A percentile compares a stretch with the other conserved stretches of the same genome.
phyloP scores from a whole-genome alignment of 2,797 vertebrate genomes.

The Pangasius sanitwongsei region DNA sequence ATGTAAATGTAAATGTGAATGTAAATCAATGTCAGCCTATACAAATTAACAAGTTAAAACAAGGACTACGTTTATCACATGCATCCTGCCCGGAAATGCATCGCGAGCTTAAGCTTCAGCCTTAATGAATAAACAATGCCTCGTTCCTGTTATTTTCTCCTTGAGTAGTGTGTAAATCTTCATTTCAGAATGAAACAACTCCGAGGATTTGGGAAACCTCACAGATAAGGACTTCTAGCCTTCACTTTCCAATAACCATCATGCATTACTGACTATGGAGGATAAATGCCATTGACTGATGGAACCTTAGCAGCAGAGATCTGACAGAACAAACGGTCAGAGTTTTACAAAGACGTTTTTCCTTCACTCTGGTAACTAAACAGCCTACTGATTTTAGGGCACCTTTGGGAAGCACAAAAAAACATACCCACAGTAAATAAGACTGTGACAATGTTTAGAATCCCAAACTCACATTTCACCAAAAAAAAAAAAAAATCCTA shows the following conservation, averaged over 20 bases:
- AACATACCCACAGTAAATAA: neutral
- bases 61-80: neutral
- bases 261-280: neutral
- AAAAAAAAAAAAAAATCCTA: too few species aligned
- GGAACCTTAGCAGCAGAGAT: neutral
- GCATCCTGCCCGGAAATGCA: neutral
- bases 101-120: conserved; percentile 3
- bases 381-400: too few species aligned
- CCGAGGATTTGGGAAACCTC: neutral
- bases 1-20: conserved; percentile 19
- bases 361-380: too few species aligned
- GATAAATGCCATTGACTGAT: neutral
- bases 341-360: neutral
- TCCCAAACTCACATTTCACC: neutral
- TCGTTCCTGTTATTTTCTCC: conserved; percentile 11
- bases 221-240: neutral
- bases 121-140: neutral
- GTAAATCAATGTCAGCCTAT: conserved; percentile 2
- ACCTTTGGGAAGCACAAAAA: neutral
- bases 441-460: neutral
- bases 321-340: neutral
- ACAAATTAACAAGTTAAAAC: conserved; percentile 8
- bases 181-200: neutral
- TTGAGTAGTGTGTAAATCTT: conserved; percentile 4
- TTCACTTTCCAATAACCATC: neutral